Conservation (phyloP, 1,140 invertebrate species). For the Lepidurus packardi region DNA sequence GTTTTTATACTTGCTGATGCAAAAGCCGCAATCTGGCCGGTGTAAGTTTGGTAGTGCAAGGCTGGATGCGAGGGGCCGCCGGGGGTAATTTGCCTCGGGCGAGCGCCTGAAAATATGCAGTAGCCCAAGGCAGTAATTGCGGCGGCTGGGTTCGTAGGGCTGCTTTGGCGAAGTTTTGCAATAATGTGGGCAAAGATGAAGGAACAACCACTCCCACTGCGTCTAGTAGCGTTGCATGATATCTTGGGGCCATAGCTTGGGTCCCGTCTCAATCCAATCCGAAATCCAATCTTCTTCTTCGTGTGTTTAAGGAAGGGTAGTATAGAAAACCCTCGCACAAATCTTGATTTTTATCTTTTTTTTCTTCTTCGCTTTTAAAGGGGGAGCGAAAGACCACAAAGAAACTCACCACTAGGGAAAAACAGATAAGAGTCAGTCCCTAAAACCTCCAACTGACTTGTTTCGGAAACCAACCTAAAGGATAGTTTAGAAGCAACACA, state of each 20-base stretch:
- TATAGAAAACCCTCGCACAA: neutral
- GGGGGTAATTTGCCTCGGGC: neutral
- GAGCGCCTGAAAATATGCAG: neutral
- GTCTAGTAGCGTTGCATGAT: neutral
- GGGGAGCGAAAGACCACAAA: too few relatives aligned
- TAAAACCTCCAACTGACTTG: too few relatives aligned
- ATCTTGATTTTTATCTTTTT: neutral
- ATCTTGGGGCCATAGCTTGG: neutral
- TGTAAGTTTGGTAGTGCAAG: neutral
- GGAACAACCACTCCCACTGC: neutral
- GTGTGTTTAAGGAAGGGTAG: neutral
- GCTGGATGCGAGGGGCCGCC: neutral
- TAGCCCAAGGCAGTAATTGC: slow-evolving; percentile 24
- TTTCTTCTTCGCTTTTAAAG: too few relatives aligned
- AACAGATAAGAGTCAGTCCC: too few relatives aligned
- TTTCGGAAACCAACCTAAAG: neutral
- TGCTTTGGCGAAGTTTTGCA: slow-evolving; percentile 29
- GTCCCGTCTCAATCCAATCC: neutral
- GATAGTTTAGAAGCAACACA: neutral
- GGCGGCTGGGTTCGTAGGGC: slow-evolving; percentile 20
- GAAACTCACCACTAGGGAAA: too few relatives aligned
- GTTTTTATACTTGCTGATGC: neutral
- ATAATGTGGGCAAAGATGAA: slow-evolving; percentile 20
- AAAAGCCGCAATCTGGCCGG: neutral
- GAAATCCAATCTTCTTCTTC: neutral